Percentiles rank a stretch among this genome's conserved stretches.
phyloP scores from a whole-genome alignment of 2,888 invertebrate species.

The Sipha maydis region DNA sequence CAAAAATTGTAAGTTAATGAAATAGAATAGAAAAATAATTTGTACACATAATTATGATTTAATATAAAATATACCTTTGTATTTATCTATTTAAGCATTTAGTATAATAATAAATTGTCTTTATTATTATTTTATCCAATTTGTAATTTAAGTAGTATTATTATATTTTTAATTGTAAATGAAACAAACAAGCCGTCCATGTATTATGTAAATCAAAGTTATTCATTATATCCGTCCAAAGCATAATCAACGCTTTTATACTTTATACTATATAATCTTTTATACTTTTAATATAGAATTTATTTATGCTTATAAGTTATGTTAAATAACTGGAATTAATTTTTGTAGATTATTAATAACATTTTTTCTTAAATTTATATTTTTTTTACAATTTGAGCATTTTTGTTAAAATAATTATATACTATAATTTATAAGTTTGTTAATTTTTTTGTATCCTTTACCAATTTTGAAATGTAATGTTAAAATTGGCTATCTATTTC shows the following conservation, averaged over 20 bases:
- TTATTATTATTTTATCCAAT: background rate
- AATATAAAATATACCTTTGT: background rate
- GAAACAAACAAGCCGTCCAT: constrained; percentile 38
- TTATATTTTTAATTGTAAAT: constrained; percentile 25
- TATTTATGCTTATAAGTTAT: background rate
- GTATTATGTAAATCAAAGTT: background rate
- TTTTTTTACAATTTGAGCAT: background rate
- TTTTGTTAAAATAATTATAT: background rate
- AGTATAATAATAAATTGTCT: background rate
- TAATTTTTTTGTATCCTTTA: background rate
- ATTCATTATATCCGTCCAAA: constrained; percentile 3
- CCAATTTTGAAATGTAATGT: background rate
- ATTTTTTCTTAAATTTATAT: too few species aligned
- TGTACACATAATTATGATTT: background rate
- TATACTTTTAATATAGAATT: background rate
- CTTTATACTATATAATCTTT: background rate
- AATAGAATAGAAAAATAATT: background rate
- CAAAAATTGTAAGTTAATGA: background rate
- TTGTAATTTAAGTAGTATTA: constrained; percentile 6
- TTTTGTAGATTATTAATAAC: too few species aligned
- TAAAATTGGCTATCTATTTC: background rate
- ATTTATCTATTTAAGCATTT: background rate
- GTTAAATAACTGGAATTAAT: too few species aligned
- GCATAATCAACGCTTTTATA: background rate
- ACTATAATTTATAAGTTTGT: background rate